These are phyloP conservation scores for Calosoma granatense DNA, from an alignment of 1,140 invertebrate species.

Conservation along the genomic window DNA sequence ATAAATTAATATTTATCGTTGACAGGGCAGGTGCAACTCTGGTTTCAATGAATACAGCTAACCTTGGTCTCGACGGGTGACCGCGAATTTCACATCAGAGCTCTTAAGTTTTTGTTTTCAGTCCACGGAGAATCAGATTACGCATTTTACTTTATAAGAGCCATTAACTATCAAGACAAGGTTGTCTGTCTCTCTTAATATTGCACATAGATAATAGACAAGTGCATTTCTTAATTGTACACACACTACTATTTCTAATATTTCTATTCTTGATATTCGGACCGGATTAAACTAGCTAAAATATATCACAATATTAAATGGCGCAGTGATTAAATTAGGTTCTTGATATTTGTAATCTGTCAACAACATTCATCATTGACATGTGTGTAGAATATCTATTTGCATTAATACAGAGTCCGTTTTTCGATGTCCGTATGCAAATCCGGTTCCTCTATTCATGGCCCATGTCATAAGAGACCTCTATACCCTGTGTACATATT, in stretches of 20 bases:
- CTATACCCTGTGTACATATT: not conserved
- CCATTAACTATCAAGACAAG: no score
- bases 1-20: not conserved
- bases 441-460: not conserved
- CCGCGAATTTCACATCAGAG: conserved; percentile 1
- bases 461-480: not conserved
- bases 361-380: not conserved
- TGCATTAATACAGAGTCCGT: not conserved
- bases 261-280: no score
- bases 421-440: not conserved
- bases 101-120: not conserved
- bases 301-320: no score
- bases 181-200: no score
- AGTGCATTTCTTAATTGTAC: no score
- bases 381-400: not conserved
- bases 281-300: no score
- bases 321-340: not conserved
- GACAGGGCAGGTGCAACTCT: not conserved
- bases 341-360: not conserved
- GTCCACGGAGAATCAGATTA: not conserved
- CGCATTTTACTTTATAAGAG: no score
- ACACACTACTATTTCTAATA: no score
- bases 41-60: not conserved
- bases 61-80: not conserved
- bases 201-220: no score